Percentiles rank a stretch among this genome's conserved stretches.
These are phyloP conservation scores for Craniophora ligustri DNA, from an alignment of 2,888 invertebrate genomes.

Conservation along the genomic window DNA sequence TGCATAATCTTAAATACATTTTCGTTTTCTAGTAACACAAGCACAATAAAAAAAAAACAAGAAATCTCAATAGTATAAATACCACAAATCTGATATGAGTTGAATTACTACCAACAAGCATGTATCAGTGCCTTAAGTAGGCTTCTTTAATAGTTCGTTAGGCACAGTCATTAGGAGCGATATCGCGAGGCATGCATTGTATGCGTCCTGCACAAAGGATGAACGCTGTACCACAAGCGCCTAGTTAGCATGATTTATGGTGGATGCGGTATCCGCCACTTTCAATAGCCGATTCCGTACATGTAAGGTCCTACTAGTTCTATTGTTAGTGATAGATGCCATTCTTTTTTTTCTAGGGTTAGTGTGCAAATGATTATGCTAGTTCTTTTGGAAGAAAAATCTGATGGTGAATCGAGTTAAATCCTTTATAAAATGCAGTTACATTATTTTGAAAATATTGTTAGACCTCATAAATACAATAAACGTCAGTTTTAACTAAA, in stretches of 20 bases:
- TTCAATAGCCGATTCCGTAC: conserved; percentile 58
- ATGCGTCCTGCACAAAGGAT: conserved; percentile 62
- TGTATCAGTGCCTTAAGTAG: conserved; percentile 28
- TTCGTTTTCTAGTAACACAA: too few species aligned
- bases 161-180: conserved; percentile 64
- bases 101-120: conserved; percentile 29
- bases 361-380: background rate
- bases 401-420: too few species aligned
- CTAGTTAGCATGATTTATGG: conserved; percentile 78
- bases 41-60: conserved; percentile 11
- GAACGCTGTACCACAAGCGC: conserved; percentile 64
- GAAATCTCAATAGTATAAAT: conserved; percentile 6
- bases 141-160: conserved; percentile 66
- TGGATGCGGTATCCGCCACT: conserved; percentile 49
- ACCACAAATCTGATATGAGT: conserved; percentile 31
- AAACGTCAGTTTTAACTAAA: too few species aligned
- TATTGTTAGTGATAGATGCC: conserved; percentile 17
- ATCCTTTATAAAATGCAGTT: too few species aligned
- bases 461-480: too few species aligned
- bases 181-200: conserved; percentile 59
- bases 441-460: too few species aligned
- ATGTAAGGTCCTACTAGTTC: conserved; percentile 26
- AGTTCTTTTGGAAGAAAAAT: background rate
- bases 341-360: background rate
- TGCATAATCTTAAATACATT: too few species aligned